These are phyloP conservation scores for Nephrotoma flavescens DNA, from an alignment of 2,888 invertebrate species.

Conservation along the genomic window DNA sequence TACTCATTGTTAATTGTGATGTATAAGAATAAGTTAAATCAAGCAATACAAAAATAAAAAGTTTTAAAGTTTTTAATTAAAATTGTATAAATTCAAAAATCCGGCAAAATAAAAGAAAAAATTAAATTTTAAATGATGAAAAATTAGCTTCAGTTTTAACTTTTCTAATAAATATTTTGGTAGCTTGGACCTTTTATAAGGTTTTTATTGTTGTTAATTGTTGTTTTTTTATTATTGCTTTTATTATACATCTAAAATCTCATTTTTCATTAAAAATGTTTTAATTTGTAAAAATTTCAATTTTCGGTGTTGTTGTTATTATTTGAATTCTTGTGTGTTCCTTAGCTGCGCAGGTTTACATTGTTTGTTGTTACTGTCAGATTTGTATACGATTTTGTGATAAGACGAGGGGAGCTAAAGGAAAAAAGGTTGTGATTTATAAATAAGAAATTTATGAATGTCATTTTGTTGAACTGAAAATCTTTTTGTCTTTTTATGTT, in stretches of 20 bases:
- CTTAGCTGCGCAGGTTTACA: not conserved
- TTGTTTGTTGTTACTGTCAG: not conserved
- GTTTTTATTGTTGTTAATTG: not conserved
- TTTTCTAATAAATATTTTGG: not conserved
- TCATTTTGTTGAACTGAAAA: not conserved
- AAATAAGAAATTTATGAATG: not conserved
- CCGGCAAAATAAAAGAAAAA: not conserved
- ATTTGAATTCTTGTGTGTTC: not conserved
- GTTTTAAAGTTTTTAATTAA: not conserved
- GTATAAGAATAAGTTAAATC: not conserved
- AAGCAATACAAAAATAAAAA: not conserved
- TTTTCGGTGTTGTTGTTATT: not conserved
- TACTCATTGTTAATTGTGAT: not conserved
- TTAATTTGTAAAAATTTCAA: not conserved
- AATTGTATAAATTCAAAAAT: not conserved
- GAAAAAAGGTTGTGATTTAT: not conserved
- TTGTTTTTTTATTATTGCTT: not conserved
- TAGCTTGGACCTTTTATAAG: not conserved
- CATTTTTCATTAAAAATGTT: not conserved
- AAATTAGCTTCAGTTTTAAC: not conserved
- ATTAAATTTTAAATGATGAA: not conserved
- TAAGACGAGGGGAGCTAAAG: not conserved
- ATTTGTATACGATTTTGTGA: not conserved
- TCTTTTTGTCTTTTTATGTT: not conserved
- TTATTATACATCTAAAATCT: not conserved